These are phyloP conservation scores for Punctoribates punctum DNA, from an alignment of 2,888 invertebrate genomes.

Conservation along the genomic window DNA sequence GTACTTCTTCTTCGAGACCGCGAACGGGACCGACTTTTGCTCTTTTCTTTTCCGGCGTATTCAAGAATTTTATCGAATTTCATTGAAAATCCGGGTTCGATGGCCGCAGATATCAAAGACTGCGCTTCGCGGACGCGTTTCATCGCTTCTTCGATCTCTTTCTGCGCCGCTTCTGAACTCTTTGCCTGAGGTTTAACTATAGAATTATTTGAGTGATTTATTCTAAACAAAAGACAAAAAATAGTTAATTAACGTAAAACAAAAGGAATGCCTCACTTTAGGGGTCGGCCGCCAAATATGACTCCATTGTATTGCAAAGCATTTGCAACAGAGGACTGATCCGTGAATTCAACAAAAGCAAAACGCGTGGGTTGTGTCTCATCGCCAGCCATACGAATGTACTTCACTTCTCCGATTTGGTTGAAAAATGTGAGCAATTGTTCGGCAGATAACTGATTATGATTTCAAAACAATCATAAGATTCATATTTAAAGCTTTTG, in stretches of 20 bases:
- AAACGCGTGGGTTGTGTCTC: constrained; percentile 63
- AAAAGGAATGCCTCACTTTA: constrained; percentile 52
- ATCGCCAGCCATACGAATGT: constrained; percentile 84
- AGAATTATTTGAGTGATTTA: constrained; percentile 86
- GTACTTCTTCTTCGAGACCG: constrained; percentile 17
- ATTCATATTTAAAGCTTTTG: constrained; percentile 17
- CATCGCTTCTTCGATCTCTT: constrained; percentile 96
- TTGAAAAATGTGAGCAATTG: constrained; percentile 84
- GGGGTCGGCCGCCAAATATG: constrained; percentile 67
- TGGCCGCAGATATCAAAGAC: constrained; percentile 86
- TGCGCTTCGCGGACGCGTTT: constrained; percentile 85
- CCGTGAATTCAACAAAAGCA: constrained; percentile 87
- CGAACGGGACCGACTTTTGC: constrained; percentile 1
- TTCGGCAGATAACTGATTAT: constrained; percentile 60
- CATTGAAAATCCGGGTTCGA: constrained; percentile 63
- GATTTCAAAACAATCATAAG: constrained; percentile 37
- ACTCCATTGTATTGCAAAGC: constrained; percentile 75
- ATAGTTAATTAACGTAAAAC: too few relatives aligned
- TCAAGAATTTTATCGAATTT: constrained; percentile 27
- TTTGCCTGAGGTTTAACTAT: constrained; percentile 79
- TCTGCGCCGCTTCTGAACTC: constrained; percentile 89
- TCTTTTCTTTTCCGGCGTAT: constrained; percentile 20
- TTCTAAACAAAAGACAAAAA: constrained; percentile 50
- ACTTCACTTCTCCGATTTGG: constrained; percentile 88
- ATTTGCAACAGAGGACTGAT: constrained; percentile 79